Conservation (phyloP, 2,113 vertebrate species). For the Cacatua alba region DNA sequence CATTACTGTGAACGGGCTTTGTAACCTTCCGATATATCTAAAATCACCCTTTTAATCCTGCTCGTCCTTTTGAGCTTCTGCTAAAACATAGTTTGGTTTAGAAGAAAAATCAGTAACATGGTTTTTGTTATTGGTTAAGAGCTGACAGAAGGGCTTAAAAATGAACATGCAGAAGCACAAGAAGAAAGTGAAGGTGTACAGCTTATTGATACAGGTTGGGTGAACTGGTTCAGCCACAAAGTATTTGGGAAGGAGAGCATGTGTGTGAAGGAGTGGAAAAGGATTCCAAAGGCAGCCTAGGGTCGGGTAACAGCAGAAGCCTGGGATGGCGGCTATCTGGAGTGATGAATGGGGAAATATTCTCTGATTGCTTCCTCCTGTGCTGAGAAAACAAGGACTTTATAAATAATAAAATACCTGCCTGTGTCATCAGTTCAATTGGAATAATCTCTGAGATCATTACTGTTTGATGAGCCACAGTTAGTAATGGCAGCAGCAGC, state of each 20-base stretch:
- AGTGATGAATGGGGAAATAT: not conserved
- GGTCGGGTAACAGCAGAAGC: not conserved
- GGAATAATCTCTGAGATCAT: not conserved
- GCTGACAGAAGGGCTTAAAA: not conserved
- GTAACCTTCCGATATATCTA: constrained; percentile 57
- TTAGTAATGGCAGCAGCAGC: not conserved
- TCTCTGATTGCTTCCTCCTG: not conserved
- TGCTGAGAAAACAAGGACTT: not conserved
- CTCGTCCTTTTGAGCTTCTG: constrained; percentile 44
- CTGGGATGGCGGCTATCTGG: not conserved
- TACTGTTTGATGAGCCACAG: not conserved
- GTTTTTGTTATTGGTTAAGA: not conserved
- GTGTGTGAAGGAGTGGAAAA: not conserved
- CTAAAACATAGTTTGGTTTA: constrained; percentile 40
- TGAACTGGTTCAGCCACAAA: not conserved
- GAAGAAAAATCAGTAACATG: not conserved
- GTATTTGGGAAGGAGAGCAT: not conserved
- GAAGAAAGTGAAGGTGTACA: not conserved
- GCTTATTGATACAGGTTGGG: not conserved
- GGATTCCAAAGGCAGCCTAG: not conserved
- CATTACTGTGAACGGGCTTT: constrained; percentile 59
- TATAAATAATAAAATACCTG: constrained; percentile 11
- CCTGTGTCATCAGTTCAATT: not conserved
- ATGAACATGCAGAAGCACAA: not conserved
- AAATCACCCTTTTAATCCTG: constrained; percentile 63